These are phyloP conservation scores for Galbula dea DNA, from an alignment of 2,113 vertebrate species.

Conservation along the genomic window DNA sequence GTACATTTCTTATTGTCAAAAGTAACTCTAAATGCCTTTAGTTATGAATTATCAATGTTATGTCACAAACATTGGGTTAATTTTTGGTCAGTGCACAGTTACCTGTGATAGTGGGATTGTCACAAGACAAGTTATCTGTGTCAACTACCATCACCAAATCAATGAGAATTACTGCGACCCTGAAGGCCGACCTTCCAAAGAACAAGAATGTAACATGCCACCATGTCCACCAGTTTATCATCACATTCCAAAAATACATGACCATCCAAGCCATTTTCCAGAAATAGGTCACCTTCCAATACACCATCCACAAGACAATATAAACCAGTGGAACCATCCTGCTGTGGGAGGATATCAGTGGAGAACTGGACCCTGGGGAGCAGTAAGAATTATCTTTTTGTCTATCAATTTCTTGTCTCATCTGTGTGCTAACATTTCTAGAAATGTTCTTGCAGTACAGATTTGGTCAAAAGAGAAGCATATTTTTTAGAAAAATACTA, in stretches of 20 bases:
- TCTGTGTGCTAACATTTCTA: not conserved
- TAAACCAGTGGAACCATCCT: constrained; percentile 79
- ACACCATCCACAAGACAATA: constrained; percentile 71
- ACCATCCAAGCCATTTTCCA: constrained; percentile 70
- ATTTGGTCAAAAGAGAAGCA: not conserved
- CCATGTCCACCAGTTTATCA: constrained; percentile 77
- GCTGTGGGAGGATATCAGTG: constrained; percentile 83
- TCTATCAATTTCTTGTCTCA: not conserved
- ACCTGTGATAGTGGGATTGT: constrained; percentile 82
- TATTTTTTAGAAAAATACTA: not conserved
- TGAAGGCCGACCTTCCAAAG: constrained; percentile 74
- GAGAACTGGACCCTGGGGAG: constrained; percentile 97
- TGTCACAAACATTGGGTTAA: constrained; percentile 23
- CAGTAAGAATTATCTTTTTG: constrained; percentile 76
- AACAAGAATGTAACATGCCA: constrained; percentile 81
- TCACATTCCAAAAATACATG: constrained; percentile 70
- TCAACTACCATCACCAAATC: constrained; percentile 83
- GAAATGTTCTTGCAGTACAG: not conserved
- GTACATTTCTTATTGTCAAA: not conserved
- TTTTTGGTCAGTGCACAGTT: constrained; percentile 86
- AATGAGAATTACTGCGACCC: constrained; percentile 86
- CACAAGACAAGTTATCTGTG: constrained; percentile 87
- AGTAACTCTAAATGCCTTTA: not conserved
- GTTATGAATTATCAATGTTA: not conserved
- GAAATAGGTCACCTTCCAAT: constrained; percentile 70